Base-by-base conservation (phyloP, 2,888 invertebrate species). In the Xiphydria camelus region DNA sequence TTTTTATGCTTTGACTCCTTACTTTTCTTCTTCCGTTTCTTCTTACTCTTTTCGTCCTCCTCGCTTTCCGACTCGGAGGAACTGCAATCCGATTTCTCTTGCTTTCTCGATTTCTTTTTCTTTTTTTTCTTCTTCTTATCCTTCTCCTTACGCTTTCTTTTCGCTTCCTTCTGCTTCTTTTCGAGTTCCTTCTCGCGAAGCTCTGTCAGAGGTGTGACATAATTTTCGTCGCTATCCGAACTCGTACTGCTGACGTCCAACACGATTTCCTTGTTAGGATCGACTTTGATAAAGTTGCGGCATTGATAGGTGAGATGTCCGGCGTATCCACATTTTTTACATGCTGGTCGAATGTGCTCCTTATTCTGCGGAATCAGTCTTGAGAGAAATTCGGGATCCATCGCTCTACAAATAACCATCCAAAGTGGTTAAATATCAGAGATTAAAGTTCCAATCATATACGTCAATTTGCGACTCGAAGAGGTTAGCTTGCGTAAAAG, bases 241-340 rank as follows among this genome's bases (percentile, higher is more conserved):
- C 94, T 94, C 3, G 95, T 96, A 63, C 94, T 94, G 69, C 94
- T 94, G 1, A 96, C 91, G 73, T 96, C 96, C 44, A 96, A 75
- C 2, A 96, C 88, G 61, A 91, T 89, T 69, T 94, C 95, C 71
- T 92, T 94, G 68, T 91, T 88, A 1, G 95, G 94, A 69, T 96
- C 94, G 18, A 94, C 85, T 82, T 94, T 92, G 45, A 95, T 86
- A 75, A 96, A 95, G 76, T 97, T 97, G 61, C 95, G 81, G 69
- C 96, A 97, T 73, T 97, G 96, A 75, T 89, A 96, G 9, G 97
- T 96, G 62, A 97, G 81, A 76, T 97, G 96, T 1, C 96, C 96
- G 49, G 93, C 91, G 77, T 95, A 95, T 57, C 96, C 95, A 80
- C 95, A 96, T 77, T 94, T 94, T 73, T 91, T 93, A 73, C 95